A percentile compares a stretch with the other conserved stretches of the same genome.
phyloP scores from a whole-genome alignment of 2,888 invertebrate species.

The Frankliniella fusca region DNA sequence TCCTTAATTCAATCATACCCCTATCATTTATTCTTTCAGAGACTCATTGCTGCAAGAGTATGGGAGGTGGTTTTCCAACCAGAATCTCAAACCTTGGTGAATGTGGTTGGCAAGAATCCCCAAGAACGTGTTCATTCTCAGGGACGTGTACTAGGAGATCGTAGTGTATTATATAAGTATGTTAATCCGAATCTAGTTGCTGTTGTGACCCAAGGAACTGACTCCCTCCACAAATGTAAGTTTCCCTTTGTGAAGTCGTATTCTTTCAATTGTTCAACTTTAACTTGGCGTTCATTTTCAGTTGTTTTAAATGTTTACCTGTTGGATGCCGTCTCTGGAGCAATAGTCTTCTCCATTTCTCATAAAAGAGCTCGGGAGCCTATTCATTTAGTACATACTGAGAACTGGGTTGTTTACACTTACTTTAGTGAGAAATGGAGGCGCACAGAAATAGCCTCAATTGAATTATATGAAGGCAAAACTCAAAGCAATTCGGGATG shows the following conservation, averaged over 20 bases:
- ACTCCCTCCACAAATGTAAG: conserved; percentile 69
- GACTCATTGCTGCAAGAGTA: conserved; percentile 57
- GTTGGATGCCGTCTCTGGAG: conserved; percentile 87
- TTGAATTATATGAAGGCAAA: conserved; percentile 94
- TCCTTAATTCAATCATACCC: neutral
- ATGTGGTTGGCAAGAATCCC: conserved; percentile 60
- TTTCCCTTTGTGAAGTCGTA: no score
- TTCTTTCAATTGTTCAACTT: conserved; percentile 5
- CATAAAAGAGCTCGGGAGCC: conserved; percentile 83
- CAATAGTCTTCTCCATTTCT: conserved; percentile 74
- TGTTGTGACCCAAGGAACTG: conserved; percentile 72
- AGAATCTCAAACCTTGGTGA: conserved; percentile 56
- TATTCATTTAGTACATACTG: conserved; percentile 85
- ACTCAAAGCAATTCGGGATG: conserved; percentile 71
- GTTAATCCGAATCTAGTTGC: conserved; percentile 95
- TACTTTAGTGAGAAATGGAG: conserved; percentile 92
- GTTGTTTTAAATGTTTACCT: conserved; percentile 79
- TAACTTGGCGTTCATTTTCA: conserved; percentile 43
- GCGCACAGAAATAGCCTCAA: conserved; percentile 83
- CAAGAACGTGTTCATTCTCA: conserved; percentile 85
- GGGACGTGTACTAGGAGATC: conserved; percentile 89
- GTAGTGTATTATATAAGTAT: conserved; percentile 97
- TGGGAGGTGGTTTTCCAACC: conserved; percentile 71
- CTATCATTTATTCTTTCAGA: conserved; percentile 47
- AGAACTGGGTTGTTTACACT: conserved; percentile 93